Evolutionary conservation across 2,888 invertebrate species (phyloP).

Genomic region (Hirtodrosophila cameraria): DNA sequence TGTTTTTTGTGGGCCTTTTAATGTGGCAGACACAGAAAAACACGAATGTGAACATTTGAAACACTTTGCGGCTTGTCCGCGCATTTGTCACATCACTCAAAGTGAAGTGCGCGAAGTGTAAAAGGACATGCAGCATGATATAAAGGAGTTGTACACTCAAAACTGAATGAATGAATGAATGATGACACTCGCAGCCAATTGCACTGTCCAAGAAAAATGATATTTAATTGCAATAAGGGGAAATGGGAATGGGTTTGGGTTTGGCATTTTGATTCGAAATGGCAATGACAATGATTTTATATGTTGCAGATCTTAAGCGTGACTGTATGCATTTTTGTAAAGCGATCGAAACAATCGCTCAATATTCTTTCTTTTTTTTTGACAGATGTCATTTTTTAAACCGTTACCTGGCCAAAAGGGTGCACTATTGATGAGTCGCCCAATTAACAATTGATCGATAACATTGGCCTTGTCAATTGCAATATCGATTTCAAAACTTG

Average conservation of each 20-base stretch:
- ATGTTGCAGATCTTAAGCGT: constrained; percentile 36
- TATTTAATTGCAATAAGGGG: constrained; percentile 54
- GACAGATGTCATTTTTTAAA: constrained; percentile 61
- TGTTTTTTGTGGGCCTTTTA: background rate
- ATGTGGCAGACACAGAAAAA: constrained; percentile 4
- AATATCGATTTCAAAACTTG: constrained; percentile 65
- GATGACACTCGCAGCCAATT: constrained; percentile 73
- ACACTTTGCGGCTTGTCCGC: constrained; percentile 65
- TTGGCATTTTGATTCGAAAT: constrained; percentile 3
- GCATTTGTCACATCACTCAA: constrained; percentile 76
- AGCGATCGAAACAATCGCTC: constrained; percentile 57
- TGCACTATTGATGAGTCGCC: constrained; percentile 40
- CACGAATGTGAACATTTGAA: constrained; percentile 14
- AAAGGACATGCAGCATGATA: constrained; percentile 10
- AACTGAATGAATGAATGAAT: constrained; percentile 39
- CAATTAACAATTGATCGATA: constrained; percentile 74
- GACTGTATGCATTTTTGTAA: constrained; percentile 53
- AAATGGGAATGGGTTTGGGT: constrained; percentile 29
- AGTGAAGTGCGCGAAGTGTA: constrained; percentile 35
- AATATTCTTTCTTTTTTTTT: constrained; percentile 51
- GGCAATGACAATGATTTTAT: background rate
- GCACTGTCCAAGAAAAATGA: constrained; percentile 38
- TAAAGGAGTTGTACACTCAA: constrained; percentile 9
- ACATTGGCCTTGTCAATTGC: constrained; percentile 44
- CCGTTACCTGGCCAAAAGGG: constrained; percentile 50